Evolutionary conservation across 2,888 invertebrate genomes (phyloP), one percentile per base, ranked within the genome.

Genomic region (Tiliacea citrago): DNA sequence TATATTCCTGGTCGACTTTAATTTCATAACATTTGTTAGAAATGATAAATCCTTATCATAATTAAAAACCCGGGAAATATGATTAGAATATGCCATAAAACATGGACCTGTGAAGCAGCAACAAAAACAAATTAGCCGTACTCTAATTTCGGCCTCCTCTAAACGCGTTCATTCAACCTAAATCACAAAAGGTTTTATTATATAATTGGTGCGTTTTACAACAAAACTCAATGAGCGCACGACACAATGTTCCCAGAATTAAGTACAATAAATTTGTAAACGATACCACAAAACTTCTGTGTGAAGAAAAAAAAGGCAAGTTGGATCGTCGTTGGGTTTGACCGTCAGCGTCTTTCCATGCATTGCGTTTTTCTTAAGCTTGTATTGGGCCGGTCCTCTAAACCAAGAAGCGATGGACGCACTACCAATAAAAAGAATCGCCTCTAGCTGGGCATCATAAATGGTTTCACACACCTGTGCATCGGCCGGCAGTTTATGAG

Each of bases 221-320:
- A 92, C 90, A 92, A 93, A 92, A 91, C 91, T 93, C 92, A 94
- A 94, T 93, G 94, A 93, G 91, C 86, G 90, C 91, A 92, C 89
- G 90, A 91, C 91, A 91, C 90, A 89, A 89, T 89, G 85, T 96
- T 96, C 95, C 86, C 89, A 94, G 96, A 95, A 95, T 90, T 91
- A 88, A 86, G 87, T 88, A 89, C 92, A 93, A 93, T 96, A 95
- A 96, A 96, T 94, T 92, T 95, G 95, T 96, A 95, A 95, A 94
- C 92, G 93, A 92, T 93, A 93, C 95, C 95, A 93, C 94, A 94
- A 93, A 94, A 96, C 96, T 96, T 94, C 96, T 96, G 96, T 95
- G 89, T 89, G 83, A 88, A 89, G 88, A 93, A 91, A 91, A 91
- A 91, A 90, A 85, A 84, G 72, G 47, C 51, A 79, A 57, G 71